Evolutionary conservation across 2,888 invertebrate species (phyloP).

Genomic region (Microchrysa polita): DNA sequence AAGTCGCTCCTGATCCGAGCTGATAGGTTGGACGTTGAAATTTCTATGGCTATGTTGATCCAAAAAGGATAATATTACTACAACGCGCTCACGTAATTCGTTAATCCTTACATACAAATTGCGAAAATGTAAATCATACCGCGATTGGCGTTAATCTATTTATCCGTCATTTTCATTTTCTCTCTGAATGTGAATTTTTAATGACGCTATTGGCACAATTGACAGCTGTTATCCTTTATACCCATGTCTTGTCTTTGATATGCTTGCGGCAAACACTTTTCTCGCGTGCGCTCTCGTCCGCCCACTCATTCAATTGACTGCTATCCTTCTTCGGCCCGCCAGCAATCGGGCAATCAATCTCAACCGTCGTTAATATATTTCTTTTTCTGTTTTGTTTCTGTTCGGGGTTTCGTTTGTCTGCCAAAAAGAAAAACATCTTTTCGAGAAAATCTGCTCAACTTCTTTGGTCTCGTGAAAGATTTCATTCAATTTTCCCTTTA

Average conservation of each 20-base stretch:
- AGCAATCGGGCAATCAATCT: background rate
- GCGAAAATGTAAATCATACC: constrained; percentile 42
- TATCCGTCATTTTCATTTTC: constrained; percentile 32
- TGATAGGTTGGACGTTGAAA: no score
- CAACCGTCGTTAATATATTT: background rate
- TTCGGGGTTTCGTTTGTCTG: background rate
- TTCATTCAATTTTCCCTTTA: no score
- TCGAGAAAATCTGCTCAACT: no score
- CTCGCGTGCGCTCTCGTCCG: background rate
- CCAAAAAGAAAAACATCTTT: background rate
- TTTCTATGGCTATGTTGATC: no score
- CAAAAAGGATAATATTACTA: no score
- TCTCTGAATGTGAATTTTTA: constrained; percentile 44
- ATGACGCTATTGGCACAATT: constrained; percentile 47
- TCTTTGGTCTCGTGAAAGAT: no score
- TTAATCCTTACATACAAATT: no score
- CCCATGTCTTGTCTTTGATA: background rate
- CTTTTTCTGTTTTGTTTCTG: background rate
- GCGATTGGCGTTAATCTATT: constrained; percentile 46
- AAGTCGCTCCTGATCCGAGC: no score
- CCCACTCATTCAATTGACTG: background rate
- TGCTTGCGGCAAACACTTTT: background rate
- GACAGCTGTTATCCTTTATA: constrained; percentile 46
- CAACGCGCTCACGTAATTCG: no score
- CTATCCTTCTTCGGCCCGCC: background rate